Evolutionary conservation across 2,797 vertebrate species (phyloP).

Genomic region (Rhinoraja longicauda): DNA sequence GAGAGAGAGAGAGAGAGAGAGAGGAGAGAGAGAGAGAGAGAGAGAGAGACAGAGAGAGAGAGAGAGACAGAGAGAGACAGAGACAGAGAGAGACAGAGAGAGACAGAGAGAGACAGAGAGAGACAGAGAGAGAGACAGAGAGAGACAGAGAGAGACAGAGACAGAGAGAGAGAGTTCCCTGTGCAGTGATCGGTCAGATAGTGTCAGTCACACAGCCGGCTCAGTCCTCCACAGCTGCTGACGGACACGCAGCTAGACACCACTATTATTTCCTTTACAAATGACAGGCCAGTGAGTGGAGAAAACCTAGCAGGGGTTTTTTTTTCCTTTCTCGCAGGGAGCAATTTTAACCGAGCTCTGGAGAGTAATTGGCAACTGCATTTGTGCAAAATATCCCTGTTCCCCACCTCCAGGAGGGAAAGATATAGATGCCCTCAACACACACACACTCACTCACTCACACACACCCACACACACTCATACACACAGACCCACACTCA

Average conservation of each 20-base stretch:
- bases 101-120: too few species aligned
- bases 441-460: not conserved
- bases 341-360: conserved; percentile 9
- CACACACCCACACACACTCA: too few species aligned
- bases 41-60: too few species aligned
- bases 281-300: not conserved
- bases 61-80: too few species aligned
- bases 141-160: too few species aligned
- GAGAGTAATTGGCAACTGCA: conserved; percentile 15
- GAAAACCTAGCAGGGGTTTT: too few species aligned
- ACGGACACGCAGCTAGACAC: not conserved
- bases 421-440: not conserved
- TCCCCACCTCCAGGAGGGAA: not conserved
- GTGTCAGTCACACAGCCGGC: not conserved
- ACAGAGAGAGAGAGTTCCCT: too few species aligned
- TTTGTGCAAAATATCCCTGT: not conserved
- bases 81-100: too few species aligned
- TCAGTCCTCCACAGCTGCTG: not conserved
- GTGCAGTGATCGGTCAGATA: not conserved
- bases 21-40: too few species aligned
- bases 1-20: too few species aligned
- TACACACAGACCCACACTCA: too few species aligned
- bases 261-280: conserved; percentile 19
- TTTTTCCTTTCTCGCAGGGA: conserved; percentile 19
- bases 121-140: too few species aligned